Base-by-base conservation (phyloP, 2,888 invertebrate species). In the Heteromyza rotundicornis region DNA sequence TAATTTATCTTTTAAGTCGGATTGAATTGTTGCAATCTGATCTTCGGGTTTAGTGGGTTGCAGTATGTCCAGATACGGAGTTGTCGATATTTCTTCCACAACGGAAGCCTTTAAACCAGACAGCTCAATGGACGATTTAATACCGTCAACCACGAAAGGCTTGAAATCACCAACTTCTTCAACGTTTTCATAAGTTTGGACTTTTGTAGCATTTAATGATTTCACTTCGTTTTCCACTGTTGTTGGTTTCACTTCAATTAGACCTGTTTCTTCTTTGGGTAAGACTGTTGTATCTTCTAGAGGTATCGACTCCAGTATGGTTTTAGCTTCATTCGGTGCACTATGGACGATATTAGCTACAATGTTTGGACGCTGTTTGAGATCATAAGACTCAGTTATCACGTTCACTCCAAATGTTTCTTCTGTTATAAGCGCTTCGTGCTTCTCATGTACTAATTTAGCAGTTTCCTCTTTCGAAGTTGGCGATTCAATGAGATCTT, bases 341-440 rank as follows among this genome's bases (percentile, higher is more conserved):
- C 68, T 66, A 32, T 66, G 56, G 14, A 62, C 56, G 14, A 73
- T 17, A n/a, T 57, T 69, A 12, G 76, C 76, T 40, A 63, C 70
- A 1, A 53, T 64, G 44, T 70, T 59, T 1, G 61, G 54, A 3
- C 69, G 72, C 27, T 66, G 59, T 50, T 62, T 50, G 14, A 79
- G 62, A 0, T 79, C 71, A 51, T 77, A 78, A 2, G 66, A 67
- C 57, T 79, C 79, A 24, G 72, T 70, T 20, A 80, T 74, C 8
- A 71, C 65, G 59, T 55, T 75, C 1, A 78, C 20, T 16, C 71
- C 62, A 0, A 76, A 36, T n/a, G 71, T 66, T 65, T 81, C 80
- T 57, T 80, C 75, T 0, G 75, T 72, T 14, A 73, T 20, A 5
- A 75, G 35, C 2, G 75, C 67, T 49, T 68, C 69, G 1, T 70